Evolutionary conservation across 2,888 invertebrate species (phyloP).

Genomic region (Deroplatys truncata): DNA sequence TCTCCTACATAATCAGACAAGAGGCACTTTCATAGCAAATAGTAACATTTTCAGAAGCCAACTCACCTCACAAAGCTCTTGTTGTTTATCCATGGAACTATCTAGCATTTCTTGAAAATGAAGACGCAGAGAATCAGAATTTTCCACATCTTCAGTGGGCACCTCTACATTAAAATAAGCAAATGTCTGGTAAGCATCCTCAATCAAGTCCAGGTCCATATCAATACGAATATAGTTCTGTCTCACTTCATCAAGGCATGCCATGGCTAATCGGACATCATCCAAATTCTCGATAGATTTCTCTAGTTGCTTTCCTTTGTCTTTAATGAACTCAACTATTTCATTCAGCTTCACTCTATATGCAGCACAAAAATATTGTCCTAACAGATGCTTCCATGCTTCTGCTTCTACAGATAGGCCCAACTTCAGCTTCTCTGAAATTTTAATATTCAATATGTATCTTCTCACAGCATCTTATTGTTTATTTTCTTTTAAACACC

Average conservation of each 20-base stretch:
- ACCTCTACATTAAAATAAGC: slow-evolving; percentile 61
- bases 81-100: slow-evolving; percentile 62
- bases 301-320: slow-evolving; percentile 64
- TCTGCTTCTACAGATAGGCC: slow-evolving; percentile 66
- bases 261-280: slow-evolving; percentile 68
- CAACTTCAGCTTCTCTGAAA: slow-evolving; percentile 41
- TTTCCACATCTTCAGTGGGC: slow-evolving; percentile 72
- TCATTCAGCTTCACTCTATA: slow-evolving; percentile 67
- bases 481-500: too few relatives aligned
- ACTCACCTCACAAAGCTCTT: slow-evolving; percentile 54
- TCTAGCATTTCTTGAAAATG: neutral
- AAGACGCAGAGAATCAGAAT: slow-evolving; percentile 71
- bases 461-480: too few relatives aligned
- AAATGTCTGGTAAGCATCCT: slow-evolving; percentile 75
- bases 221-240: slow-evolving; percentile 79
- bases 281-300: slow-evolving; percentile 58
- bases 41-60: too few relatives aligned
- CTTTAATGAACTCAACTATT: slow-evolving; percentile 71
- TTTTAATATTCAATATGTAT: too few relatives aligned
- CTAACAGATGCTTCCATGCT: slow-evolving; percentile 72
- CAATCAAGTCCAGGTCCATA: slow-evolving; percentile 67
- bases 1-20: too few relatives aligned
- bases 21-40: too few relatives aligned
- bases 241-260: slow-evolving; percentile 68
- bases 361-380: slow-evolving; percentile 61